Evolutionary conservation across 2,888 invertebrate species (phyloP).

Genomic region (Nymphalis urticae): DNA sequence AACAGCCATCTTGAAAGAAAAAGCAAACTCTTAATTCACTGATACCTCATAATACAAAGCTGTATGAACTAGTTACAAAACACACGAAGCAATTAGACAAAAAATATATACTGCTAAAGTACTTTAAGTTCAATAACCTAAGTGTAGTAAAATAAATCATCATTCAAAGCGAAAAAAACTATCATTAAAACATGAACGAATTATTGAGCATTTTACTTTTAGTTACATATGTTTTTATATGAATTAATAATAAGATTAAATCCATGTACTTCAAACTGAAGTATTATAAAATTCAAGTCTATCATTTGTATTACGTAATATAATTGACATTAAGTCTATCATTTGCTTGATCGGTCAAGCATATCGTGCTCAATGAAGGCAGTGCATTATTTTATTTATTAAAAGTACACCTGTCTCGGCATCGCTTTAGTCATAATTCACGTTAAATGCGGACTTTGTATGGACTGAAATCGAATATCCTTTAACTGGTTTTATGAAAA

Average conservation of each 20-base stretch:
- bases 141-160: too few relatives aligned
- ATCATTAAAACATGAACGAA: too few relatives aligned
- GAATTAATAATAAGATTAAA: background rate
- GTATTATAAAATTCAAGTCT: background rate
- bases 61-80: too few relatives aligned
- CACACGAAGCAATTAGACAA: too few relatives aligned
- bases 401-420: constrained; percentile 44
- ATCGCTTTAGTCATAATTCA: constrained; percentile 41
- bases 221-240: background rate
- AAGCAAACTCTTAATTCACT: too few relatives aligned
- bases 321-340: constrained; percentile 15
- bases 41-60: too few relatives aligned
- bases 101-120: too few relatives aligned
- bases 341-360: constrained; percentile 37
- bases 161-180: too few relatives aligned
- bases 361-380: constrained; percentile 34
- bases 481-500: constrained; percentile 8
- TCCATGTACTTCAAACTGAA: background rate
- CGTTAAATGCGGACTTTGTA: constrained; percentile 17
- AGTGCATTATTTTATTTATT: constrained; percentile 43
- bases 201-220: too few relatives aligned
- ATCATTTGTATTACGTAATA: constrained; percentile 10
- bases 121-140: too few relatives aligned
- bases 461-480: constrained; percentile 13
- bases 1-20: too few relatives aligned